phyloP scores from a whole-genome alignment of 2,113 vertebrate species.

The Python bivittatus region DNA sequence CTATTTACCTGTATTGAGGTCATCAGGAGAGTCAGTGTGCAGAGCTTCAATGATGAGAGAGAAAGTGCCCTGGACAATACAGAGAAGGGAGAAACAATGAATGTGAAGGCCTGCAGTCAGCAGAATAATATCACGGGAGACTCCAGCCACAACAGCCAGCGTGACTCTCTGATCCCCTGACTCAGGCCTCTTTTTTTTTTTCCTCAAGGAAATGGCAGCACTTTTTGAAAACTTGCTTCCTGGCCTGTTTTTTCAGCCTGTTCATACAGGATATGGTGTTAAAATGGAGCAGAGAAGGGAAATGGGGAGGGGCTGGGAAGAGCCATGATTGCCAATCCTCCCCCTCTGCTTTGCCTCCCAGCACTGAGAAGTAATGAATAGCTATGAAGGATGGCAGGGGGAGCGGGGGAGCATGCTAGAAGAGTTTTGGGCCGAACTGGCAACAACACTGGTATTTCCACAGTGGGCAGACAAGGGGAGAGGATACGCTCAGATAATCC shows the following conservation, averaged over 20 bases:
- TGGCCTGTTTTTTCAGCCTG: constrained; percentile 52
- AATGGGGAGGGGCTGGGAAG: neutral
- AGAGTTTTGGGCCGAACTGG: constrained; percentile 77
- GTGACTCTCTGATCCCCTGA: constrained; percentile 14
- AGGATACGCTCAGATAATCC: neutral
- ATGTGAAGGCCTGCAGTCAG: neutral
- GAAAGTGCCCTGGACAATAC: constrained; percentile 89
- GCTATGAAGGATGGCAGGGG: neutral
- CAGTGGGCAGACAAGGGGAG: constrained; percentile 3
- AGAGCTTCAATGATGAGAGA: constrained; percentile 98
- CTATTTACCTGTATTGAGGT: constrained; percentile 90
- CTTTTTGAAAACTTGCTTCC: constrained; percentile 58
- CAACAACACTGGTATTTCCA: constrained; percentile 60
- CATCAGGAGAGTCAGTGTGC: constrained; percentile 90
- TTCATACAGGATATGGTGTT: constrained; percentile 44
- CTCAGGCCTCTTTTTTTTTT: constrained; percentile 42
- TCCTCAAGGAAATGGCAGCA: constrained; percentile 55
- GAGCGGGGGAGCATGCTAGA: constrained; percentile 65
- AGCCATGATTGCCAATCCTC: constrained; percentile 69
- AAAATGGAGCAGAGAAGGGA: neutral
- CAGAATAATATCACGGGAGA: neutral
- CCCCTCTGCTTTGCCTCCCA: constrained; percentile 65
- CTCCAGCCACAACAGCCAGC: neutral
- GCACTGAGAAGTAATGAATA: constrained; percentile 68
- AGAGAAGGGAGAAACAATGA: constrained; percentile 43